Percentiles rank a stretch among this genome's conserved stretches.
These are phyloP conservation scores for Stomorhina lunata DNA, from an alignment of 2,888 invertebrate genomes.

Conservation along the genomic window DNA sequence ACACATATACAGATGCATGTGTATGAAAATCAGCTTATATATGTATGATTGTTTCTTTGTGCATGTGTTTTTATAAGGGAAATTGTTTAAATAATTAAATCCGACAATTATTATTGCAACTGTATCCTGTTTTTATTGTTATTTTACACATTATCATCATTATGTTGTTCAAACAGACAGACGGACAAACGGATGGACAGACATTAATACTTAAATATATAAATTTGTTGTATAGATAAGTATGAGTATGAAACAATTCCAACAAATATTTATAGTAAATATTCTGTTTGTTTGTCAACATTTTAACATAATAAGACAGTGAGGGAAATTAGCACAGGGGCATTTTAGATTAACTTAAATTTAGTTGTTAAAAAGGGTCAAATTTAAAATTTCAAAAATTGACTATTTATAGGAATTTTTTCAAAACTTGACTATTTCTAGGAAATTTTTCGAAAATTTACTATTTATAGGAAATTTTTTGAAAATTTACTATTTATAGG, in stretches of 20 bases:
- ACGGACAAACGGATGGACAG: too few species aligned
- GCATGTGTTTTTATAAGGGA: conserved; percentile 42
- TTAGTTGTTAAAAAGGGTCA: not conserved
- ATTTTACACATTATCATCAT: conserved; percentile 59
- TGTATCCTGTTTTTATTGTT: conserved; percentile 51
- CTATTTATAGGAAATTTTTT: too few species aligned
- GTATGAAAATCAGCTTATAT: too few species aligned
- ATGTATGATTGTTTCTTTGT: too few species aligned
- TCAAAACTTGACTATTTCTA: too few species aligned
- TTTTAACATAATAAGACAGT: not conserved
- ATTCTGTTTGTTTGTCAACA: conserved; percentile 1
- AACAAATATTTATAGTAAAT: too few species aligned
- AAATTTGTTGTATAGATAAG: not conserved
- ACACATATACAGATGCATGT: too few species aligned
- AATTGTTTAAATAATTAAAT: conserved; percentile 73
- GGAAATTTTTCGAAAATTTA: too few species aligned
- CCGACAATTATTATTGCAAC: conserved; percentile 70
- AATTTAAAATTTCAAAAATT: not conserved
- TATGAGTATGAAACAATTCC: not conserved
- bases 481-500: too few species aligned
- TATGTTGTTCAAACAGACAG: conserved; percentile 62
- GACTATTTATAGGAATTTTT: too few species aligned
- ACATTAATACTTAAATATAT: not conserved
- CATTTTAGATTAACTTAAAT: not conserved
- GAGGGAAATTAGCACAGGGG: not conserved